Base-by-base conservation (phyloP, 2,113 vertebrate genomes). In the Parus major region DNA sequence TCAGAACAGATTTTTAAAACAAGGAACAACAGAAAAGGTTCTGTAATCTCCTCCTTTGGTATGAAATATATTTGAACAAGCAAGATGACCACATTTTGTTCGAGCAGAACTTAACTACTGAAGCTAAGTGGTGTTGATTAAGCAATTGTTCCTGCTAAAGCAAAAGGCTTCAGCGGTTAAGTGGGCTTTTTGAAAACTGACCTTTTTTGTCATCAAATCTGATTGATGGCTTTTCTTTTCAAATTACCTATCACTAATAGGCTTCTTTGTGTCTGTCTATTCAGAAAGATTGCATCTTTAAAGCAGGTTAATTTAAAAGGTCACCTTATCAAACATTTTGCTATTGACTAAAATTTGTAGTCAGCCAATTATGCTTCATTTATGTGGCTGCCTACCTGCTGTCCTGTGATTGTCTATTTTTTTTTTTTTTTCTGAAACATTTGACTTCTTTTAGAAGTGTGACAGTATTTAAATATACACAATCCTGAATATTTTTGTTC, bases 251-350 rank as follows among this genome's bases (percentile, higher is more conserved):
- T 44, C 92, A 36, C 39, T 96, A 92, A 93, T 90, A 92, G 90
- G 15, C 31, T 85, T 72, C 56, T 86, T 96, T 96, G 52, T 92
- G 91, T 79, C 70, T 79, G 33, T 75, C 39, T 90, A 15, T 85
- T 92, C 91, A 68, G 49, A 93, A 61, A 69, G 46, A 61, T 87
- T 96, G 15, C 55, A 69, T 83, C 72, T 96, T 96, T 88, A 92
- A 82, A 85, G 28, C 27, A 44, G 44, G 49, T 80, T 95, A 91
- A 93, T 95, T 95, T 86, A 90, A 90, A 95, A 93, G 81, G 82
- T 96, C 71, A 87, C 53, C 24, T 96, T 93, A 92, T 93, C 50
- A 87, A 78, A 86, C 24, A 66, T 39, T 84, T 79, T 59, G 6
- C 83, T 91, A n/a, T 82, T 90, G 33, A 79, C 89, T 77, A 88